These are phyloP conservation scores for Anolis carolinensis DNA, from an alignment of 2,113 vertebrate genomes.

Conservation along the genomic window DNA sequence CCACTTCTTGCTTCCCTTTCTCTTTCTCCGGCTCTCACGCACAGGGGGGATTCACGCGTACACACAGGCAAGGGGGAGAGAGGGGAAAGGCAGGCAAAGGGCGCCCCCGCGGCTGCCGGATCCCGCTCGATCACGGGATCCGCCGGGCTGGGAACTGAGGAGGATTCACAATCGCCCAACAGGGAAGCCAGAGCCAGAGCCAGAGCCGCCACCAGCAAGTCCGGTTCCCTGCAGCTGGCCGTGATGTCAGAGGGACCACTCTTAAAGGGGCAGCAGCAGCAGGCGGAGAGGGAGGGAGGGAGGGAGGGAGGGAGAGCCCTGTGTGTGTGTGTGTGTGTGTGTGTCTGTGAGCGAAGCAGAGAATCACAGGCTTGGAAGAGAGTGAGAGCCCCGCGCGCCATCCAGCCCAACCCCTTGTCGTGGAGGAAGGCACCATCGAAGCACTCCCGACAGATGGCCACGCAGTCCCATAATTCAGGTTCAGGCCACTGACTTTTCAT, in stretches of 20 bases:
- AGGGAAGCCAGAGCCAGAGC: background rate
- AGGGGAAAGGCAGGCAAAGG: background rate
- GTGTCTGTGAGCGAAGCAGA: too few species aligned
- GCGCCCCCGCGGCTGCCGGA: conserved; percentile 12
- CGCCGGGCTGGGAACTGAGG: conserved; percentile 9
- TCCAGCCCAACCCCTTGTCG: too few species aligned
- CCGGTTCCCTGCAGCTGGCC: conserved; percentile 31
- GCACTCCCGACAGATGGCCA: too few species aligned
- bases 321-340: rapidly evolving
- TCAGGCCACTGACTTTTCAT: too few species aligned
- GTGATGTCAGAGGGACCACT: conserved; percentile 38
- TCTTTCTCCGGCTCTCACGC: background rate
- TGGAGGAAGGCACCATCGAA: too few species aligned
- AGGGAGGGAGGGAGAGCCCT: too few species aligned
- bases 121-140: conserved; percentile 33
- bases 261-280: conserved; percentile 16
- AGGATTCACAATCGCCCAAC: background rate
- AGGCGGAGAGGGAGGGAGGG: too few species aligned
- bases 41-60: too few species aligned
- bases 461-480: too few species aligned
- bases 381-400: too few species aligned
- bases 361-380: too few species aligned
- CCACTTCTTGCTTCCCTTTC: background rate
- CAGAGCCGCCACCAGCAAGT: background rate
- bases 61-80: background rate